Percentiles rank a stretch among this genome's conserved stretches.
Evolutionary conservation across 1,140 invertebrate species (phyloP).

Genomic region (Listronotus bonariensis): DNA sequence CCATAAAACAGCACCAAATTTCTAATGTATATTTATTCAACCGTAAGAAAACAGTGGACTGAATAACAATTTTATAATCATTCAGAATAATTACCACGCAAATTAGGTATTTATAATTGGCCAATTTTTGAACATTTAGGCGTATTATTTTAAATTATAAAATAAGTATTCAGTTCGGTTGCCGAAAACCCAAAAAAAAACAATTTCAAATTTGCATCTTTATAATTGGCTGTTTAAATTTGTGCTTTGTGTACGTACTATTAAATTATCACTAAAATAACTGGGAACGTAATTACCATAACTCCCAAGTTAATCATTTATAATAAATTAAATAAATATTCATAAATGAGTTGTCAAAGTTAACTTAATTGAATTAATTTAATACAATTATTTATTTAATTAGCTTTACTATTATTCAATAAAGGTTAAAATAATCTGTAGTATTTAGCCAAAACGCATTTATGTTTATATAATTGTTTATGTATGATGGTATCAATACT

Average conservation of each 20-base stretch:
- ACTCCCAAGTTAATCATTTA: background rate
- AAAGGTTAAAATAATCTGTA: too few relatives aligned
- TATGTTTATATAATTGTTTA: too few relatives aligned
- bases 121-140: background rate
- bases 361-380: background rate
- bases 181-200: conserved; percentile 2
- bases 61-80: too few relatives aligned
- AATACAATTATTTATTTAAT: too few relatives aligned
- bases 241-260: conserved; percentile 47
- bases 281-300: background rate
- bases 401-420: too few relatives aligned
- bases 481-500: too few relatives aligned
- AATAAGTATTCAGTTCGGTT: conserved; percentile 13
- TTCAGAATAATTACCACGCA: too few relatives aligned
- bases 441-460: too few relatives aligned
- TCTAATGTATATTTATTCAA: background rate
- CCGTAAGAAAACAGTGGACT: too few relatives aligned
- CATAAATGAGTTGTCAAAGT: conserved; percentile 1
- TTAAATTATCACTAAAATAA: conserved; percentile 4
- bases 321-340: background rate
- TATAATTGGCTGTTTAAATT: conserved; percentile 20
- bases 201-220: conserved; percentile 1
- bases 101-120: too few relatives aligned
- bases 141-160: background rate
- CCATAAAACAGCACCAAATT: too few relatives aligned